Conservation (phyloP, 2,888 invertebrate genomes). For the Orthosia gracilis region DNA sequence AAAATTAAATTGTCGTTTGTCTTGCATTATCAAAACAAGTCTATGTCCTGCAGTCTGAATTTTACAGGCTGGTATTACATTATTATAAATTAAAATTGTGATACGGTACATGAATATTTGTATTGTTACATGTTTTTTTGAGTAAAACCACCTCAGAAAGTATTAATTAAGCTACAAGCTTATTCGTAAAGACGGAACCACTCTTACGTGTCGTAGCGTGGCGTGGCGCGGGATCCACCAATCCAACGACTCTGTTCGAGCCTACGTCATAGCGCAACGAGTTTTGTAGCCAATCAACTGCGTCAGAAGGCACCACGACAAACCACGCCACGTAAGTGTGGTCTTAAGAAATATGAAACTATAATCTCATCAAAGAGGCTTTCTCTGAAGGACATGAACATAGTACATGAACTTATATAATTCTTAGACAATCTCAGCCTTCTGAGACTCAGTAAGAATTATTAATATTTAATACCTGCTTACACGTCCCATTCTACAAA, state of each 20-base stretch:
- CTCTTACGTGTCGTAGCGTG: too few relatives aligned
- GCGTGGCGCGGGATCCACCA: too few relatives aligned
- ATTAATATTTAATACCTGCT: constrained; percentile 26
- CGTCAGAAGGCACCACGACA: too few relatives aligned
- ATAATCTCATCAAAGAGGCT: constrained; percentile 8
- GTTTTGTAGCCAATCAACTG: too few relatives aligned
- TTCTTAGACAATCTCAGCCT: constrained; percentile 5
- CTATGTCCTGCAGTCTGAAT: too few relatives aligned
- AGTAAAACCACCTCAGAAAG: background rate
- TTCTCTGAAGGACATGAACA: constrained; percentile 6
- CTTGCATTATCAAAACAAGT: too few relatives aligned
- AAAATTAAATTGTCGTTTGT: too few relatives aligned
- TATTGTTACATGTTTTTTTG: background rate
- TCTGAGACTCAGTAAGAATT: constrained; percentile 23
- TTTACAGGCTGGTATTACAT: too few relatives aligned
- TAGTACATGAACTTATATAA: background rate
- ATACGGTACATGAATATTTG: background rate
- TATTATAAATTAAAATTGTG: background rate
- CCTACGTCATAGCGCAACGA: too few relatives aligned
- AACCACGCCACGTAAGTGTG: too few relatives aligned
- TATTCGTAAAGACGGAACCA: too few relatives aligned
- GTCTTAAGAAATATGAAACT: background rate
- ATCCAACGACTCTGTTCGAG: too few relatives aligned
- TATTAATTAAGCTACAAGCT: background rate
- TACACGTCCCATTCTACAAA: constrained; percentile 4